Percentiles rank a stretch among this genome's conserved stretches.
phyloP scores from a whole-genome alignment of 2,888 invertebrate species.

The Tetragonisca angustula region DNA sequence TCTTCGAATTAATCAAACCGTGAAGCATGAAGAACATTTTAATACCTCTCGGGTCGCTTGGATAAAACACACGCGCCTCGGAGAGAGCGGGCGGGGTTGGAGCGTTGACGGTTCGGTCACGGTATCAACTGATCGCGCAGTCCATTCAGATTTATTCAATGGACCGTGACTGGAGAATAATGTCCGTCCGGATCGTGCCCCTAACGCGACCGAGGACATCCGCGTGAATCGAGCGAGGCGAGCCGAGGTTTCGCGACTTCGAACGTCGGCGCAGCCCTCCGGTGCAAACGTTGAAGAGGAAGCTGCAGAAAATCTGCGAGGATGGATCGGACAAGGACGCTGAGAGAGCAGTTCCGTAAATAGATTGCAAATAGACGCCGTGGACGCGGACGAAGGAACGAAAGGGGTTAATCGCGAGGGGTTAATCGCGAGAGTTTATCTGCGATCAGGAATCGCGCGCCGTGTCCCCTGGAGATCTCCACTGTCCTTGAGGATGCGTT shows the following conservation, averaged over 20 bases:
- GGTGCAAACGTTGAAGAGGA: background rate
- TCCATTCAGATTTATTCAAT: slow-evolving; percentile 37
- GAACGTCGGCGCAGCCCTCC: background rate
- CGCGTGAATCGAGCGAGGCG: background rate
- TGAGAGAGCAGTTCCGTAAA: background rate
- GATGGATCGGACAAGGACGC: background rate
- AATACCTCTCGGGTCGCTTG: background rate
- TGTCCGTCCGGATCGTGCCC: slow-evolving; percentile 28
- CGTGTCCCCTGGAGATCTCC: slow-evolving; percentile 19
- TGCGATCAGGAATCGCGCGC: slow-evolving; percentile 3
- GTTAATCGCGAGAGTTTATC: slow-evolving; percentile 24
- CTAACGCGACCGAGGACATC: background rate
- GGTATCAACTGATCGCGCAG: slow-evolving; percentile 4
- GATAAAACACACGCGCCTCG: background rate
- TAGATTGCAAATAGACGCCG: background rate
- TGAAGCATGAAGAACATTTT: background rate
- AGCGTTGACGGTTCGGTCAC: slow-evolving; percentile 18
- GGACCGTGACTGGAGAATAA: slow-evolving; percentile 31
- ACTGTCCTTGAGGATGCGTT: slow-evolving; percentile 57
- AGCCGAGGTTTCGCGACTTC: background rate
- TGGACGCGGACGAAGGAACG: background rate
- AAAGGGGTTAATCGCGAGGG: background rate
- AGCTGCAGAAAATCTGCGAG: background rate
- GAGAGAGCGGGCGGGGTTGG: background rate
- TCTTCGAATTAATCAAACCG: slow-evolving; percentile 1